phyloP scores from a whole-genome alignment of 1,140 invertebrate species.

The Zaprionus inermis region DNA sequence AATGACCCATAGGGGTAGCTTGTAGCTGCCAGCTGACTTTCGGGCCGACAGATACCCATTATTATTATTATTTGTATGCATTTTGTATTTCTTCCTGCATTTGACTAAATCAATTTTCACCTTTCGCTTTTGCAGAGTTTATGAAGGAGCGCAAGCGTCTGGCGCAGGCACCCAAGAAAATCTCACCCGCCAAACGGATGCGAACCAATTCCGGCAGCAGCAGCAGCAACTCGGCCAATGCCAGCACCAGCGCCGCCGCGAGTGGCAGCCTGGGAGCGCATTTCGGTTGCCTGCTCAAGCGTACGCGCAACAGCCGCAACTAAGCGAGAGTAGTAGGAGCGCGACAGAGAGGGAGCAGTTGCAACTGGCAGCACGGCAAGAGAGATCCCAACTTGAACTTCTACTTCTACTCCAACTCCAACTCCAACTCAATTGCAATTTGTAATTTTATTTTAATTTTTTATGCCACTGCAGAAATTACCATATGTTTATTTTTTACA shows the following conservation, averaged over 20 bases:
- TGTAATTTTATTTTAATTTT: slow-evolving; percentile 72
- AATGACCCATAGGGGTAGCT: slow-evolving; percentile 43
- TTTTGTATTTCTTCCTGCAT: slow-evolving; percentile 5
- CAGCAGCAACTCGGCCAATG: slow-evolving; percentile 1
- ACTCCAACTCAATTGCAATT: slow-evolving; percentile 60
- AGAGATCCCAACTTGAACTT: not conserved
- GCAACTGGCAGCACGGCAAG: not conserved
- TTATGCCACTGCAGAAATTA: slow-evolving; percentile 55
- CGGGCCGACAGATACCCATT: slow-evolving; percentile 18
- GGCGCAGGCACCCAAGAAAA: slow-evolving; percentile 80
- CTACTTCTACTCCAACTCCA: slow-evolving; percentile 6
- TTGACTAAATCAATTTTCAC: slow-evolving; percentile 39
- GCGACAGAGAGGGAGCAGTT: not conserved
- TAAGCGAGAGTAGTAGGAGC: not conserved
- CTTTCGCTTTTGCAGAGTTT: slow-evolving; percentile 75
- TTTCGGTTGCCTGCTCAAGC: slow-evolving; percentile 57
- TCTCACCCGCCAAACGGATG: slow-evolving; percentile 75
- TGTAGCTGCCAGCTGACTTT: slow-evolving; percentile 68
- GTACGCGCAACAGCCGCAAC: slow-evolving; percentile 56
- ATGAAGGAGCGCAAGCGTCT: slow-evolving; percentile 84
- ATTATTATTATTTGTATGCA: slow-evolving; percentile 35
- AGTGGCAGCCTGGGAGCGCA: slow-evolving; percentile 44
- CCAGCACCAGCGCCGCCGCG: slow-evolving; percentile 34
- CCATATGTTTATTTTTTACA: slow-evolving; percentile 54
- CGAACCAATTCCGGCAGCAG: slow-evolving; percentile 65